Evolutionary conservation across 2,797 vertebrate genomes (phyloP).

Genomic region (Thalassophryne amazonica): DNA sequence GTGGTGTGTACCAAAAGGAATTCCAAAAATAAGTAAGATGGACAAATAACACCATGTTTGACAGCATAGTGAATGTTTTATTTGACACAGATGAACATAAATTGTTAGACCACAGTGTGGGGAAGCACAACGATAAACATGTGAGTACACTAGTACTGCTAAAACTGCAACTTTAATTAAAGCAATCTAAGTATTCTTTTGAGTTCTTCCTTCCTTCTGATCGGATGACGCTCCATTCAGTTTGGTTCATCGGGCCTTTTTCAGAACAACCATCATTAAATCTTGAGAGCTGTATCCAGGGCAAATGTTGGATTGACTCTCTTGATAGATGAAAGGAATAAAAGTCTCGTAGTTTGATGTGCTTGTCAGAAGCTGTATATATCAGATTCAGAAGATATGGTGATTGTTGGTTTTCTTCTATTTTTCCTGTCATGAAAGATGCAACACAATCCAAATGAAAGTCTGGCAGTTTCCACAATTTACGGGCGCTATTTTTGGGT

Average conservation of each 20-base stretch:
- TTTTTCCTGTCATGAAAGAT: slow-evolving; percentile 11
- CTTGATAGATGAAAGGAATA: slow-evolving; percentile 41
- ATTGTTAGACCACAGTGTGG: no score
- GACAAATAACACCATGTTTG: no score
- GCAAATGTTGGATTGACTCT: slow-evolving; percentile 9
- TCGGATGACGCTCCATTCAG: slow-evolving; percentile 9
- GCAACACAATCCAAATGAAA: slow-evolving; percentile 4
- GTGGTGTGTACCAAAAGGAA: no score
- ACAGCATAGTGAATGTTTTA: no score
- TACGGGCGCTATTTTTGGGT: slow-evolving; percentile 19
- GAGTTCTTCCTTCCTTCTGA: slow-evolving; percentile 3
- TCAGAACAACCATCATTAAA: slow-evolving; percentile 39
- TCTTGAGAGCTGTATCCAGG: slow-evolving; percentile 10
- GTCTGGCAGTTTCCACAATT: slow-evolving; percentile 26
- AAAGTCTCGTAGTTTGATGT: slow-evolving; percentile 16
- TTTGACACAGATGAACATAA: no score
- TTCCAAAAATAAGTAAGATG: no score
- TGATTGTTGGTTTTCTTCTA: background rate
- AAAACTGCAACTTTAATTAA: no score
- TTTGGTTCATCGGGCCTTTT: slow-evolving; percentile 24
- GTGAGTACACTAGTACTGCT: no score
- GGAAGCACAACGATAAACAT: no score
- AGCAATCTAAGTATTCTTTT: no score
- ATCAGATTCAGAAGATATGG: slow-evolving; percentile 11
- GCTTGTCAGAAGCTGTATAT: slow-evolving; percentile 13